Conservation (phyloP, 2,797 vertebrate species). For the Cossypha heuglini region DNA sequence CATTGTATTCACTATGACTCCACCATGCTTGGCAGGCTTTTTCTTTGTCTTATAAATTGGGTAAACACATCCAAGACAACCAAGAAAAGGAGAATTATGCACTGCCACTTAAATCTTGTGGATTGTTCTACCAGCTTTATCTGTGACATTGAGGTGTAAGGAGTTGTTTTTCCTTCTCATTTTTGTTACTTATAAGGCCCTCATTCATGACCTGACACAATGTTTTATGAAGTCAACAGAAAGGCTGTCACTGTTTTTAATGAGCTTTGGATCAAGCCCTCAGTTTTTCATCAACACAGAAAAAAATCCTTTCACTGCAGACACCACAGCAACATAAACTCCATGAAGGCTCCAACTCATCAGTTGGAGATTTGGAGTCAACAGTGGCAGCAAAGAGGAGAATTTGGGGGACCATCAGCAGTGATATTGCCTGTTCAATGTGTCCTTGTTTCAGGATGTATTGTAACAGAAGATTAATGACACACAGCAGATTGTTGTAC, state of each 20-base stretch:
- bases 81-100: constrained; percentile 12
- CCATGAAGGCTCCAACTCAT: not conserved
- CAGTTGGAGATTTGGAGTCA: not conserved
- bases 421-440: not conserved
- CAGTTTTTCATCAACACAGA: not conserved
- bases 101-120: not conserved
- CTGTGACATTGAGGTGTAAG: not conserved
- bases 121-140: not conserved
- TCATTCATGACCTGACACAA: not conserved
- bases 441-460: not conserved
- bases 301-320: not conserved
- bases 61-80: constrained; percentile 26
- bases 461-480: not conserved
- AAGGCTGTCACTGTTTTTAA: constrained; percentile 20
- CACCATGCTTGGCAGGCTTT: not conserved
- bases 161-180: not conserved
- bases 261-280: constrained; percentile 12
- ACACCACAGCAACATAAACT: not conserved
- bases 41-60: constrained; percentile 19
- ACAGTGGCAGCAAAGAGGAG: not conserved
- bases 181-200: not conserved
- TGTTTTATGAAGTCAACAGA: constrained; percentile 13
- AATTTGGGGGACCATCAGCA: not conserved
- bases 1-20: not conserved
- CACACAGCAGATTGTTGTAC: not conserved